Base-by-base conservation (phyloP, 2,888 invertebrate genomes). In the Folsomia candida region DNA sequence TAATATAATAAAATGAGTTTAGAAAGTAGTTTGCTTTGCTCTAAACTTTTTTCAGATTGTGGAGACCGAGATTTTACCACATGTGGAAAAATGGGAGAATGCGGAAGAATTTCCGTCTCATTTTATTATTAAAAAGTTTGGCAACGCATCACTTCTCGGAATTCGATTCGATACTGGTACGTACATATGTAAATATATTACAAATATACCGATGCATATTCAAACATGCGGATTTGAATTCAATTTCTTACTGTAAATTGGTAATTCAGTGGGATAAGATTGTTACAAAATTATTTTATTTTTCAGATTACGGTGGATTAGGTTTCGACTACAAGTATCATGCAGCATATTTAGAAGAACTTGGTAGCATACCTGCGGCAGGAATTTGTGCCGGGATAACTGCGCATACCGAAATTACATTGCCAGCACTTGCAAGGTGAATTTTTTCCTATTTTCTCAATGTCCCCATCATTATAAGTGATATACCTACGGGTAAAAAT, bases 321-420 rank as follows among this genome's bases (percentile, higher is more conserved):
- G 87, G 86, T 1, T 80, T 87, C 70, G 85, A 86, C 80, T 87
- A 84, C 81, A 83, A 84, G 25, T 87, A 85, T 81, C 83, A 83
- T 67, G 81, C 86, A 9, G 87, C 87, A 6, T 74, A 72, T 65
- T 64, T 76, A 2, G 87, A 87, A 79, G 85, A 84, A 73, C 77
- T 86, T 63, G 86, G 86, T 2, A 76, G 79, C 64, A 83, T 86
- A 62, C 82, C 74, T 85, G 86, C 82, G 85, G 85, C 9, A 1
- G 85, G 83, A 4, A 81, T 86, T 65, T 85, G 85, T n/a, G 86
- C 85, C 84, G 85, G 85, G 1, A 84, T 86, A 83, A 84, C 84
- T 2, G 82, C 85, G 6, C 87, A 87, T 81, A 86, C 85, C 2
- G 86, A 86, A 78, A 86, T 86, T 85, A 83, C 86, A 14, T 85